Percentiles rank a stretch among this genome's conserved stretches.
phyloP scores from a whole-genome alignment of 2,797 vertebrate species.

The Onychomys torridus region DNA sequence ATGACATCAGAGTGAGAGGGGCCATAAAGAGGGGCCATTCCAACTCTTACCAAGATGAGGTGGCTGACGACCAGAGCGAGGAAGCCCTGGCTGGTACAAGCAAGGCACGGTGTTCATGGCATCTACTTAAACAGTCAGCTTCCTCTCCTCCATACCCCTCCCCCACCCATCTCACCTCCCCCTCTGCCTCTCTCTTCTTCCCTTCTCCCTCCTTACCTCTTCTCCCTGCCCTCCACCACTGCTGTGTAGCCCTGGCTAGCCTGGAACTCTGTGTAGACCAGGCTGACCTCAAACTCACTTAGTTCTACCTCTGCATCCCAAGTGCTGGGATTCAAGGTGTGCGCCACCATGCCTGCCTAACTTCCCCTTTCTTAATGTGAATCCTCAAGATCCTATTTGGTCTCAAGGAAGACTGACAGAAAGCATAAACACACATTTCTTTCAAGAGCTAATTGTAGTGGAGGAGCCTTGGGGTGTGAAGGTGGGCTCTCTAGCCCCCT shows the following conservation, averaged over 20 bases:
- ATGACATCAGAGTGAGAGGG: not conserved
- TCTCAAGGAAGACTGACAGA: slow-evolving; percentile 34
- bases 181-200: not conserved
- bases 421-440: not conserved
- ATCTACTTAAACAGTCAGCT: not conserved
- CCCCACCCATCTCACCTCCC: not conserved
- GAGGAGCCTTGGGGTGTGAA: not conserved
- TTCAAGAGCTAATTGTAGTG: not conserved
- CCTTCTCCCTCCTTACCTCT: not conserved
- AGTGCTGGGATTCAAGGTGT: not conserved
- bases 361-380: not conserved
- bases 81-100: not conserved
- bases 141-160: not conserved
- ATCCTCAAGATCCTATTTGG: slow-evolving; percentile 35
- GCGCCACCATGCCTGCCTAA: not conserved
- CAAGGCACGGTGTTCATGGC: not conserved
- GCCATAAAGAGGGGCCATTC: not conserved
- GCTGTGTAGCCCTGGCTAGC: not conserved
- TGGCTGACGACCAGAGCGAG: not conserved
- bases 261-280: not conserved
- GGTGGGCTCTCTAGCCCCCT: not conserved
- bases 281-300: not conserved
- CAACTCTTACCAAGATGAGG: not conserved
- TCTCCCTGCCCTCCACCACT: not conserved
- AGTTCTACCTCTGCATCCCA: not conserved